Conservation (phyloP, 53 echinoderm and acorn worm genomes). For the Stichopus horrens region DNA sequence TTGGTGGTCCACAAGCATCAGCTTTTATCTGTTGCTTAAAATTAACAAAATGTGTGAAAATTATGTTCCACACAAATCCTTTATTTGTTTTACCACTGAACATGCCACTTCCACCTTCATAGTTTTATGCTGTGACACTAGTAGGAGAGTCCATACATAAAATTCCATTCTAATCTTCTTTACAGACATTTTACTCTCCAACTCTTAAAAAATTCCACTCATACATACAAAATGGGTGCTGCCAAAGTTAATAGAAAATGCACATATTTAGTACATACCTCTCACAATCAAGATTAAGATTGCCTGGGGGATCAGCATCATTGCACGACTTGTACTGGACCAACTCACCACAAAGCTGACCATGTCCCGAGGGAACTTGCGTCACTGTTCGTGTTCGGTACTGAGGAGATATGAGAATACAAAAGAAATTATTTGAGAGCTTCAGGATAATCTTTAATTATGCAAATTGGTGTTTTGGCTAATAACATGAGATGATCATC, state of each 20-base stretch:
- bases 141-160: too few species aligned
- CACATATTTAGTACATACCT: conserved; percentile 11
- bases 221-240: too few species aligned
- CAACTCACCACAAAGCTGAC: conserved; percentile 58
- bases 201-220: too few species aligned
- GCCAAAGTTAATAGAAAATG: background rate
- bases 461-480: background rate
- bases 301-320: conserved; percentile 26
- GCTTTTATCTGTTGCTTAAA: too few species aligned
- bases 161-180: too few species aligned
- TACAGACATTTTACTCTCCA: too few species aligned
- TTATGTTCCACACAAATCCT: too few species aligned
- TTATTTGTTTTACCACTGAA: too few species aligned
- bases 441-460: background rate
- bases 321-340: conserved; percentile 55
- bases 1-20: too few species aligned
- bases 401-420: conserved; percentile 9
- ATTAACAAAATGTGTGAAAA: too few species aligned
- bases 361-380: conserved; percentile 53
- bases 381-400: conserved; percentile 53
- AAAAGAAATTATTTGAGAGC: background rate
- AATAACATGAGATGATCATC: background rate
- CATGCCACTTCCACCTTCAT: too few species aligned
- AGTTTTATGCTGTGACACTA: too few species aligned
- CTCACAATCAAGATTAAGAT: conserved; percentile 24